Evolutionary conservation across 2,113 vertebrate species (phyloP).

Genomic region (Otus sunia): DNA sequence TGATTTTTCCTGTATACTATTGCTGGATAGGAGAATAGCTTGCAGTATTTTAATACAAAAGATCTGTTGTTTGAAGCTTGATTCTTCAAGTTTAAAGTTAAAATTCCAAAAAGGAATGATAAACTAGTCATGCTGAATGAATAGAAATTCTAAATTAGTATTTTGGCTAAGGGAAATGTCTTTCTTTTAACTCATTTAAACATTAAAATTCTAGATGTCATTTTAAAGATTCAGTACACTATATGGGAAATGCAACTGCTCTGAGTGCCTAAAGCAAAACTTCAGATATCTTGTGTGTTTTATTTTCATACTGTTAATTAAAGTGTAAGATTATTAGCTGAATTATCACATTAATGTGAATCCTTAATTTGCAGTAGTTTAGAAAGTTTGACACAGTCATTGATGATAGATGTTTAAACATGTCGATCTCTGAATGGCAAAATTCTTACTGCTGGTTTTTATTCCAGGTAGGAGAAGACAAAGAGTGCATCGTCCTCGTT

Average conservation of each 20-base stretch:
- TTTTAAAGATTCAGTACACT: not conserved
- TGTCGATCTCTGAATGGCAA: not conserved
- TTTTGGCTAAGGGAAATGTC: not conserved
- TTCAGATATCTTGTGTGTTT: not conserved
- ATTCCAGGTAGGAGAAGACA: conserved; percentile 85
- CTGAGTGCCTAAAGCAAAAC: not conserved
- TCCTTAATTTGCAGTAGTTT: not conserved
- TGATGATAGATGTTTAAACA: not conserved
- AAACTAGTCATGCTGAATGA: not conserved
- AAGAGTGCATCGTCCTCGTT: conserved; percentile 86
- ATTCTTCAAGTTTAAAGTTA: not conserved
- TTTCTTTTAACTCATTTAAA: not conserved
- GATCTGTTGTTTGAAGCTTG: not conserved
- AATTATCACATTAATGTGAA: not conserved
- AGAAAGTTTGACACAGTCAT: not conserved
- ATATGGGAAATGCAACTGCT: not conserved
- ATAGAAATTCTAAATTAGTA: not conserved
- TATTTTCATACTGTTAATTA: not conserved
- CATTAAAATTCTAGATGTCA: not conserved
- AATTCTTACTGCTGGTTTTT: conserved; percentile 4
- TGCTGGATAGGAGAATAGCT: not conserved
- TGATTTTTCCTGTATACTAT: not conserved
- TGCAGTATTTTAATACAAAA: not conserved
- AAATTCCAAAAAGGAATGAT: not conserved
- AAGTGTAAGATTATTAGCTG: not conserved